These are phyloP conservation scores for Pectinophora gossypiella DNA, from an alignment of 1,140 invertebrate genomes.

Conservation along the genomic window DNA sequence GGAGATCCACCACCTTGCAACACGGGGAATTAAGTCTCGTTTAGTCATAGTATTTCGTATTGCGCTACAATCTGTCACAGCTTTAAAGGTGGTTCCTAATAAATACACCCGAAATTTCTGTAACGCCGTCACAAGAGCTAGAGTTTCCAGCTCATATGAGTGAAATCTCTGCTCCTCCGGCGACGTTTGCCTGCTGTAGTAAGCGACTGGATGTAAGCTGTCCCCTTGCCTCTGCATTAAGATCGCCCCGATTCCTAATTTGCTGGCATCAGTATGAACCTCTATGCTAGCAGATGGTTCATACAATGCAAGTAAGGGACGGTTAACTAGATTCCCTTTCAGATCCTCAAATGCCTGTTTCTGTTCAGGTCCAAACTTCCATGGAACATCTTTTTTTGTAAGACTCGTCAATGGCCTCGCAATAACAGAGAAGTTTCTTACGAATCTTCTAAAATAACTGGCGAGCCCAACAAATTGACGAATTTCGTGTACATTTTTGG, in stretches of 20 bases:
- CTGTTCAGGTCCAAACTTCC: too few relatives aligned
- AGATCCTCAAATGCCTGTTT: too few relatives aligned
- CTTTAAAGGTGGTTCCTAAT: not conserved
- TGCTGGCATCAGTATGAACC: not conserved
- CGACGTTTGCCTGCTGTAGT: not conserved
- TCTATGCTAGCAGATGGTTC: not conserved
- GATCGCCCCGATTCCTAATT: not conserved
- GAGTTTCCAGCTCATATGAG: not conserved
- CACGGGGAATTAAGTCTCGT: too few relatives aligned
- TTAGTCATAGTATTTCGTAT: too few relatives aligned
- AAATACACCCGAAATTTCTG: conserved; percentile 22
- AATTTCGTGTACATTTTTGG: conserved; percentile 1
- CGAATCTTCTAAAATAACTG: not conserved
- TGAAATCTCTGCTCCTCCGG: not conserved
- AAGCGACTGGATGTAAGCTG: not conserved
- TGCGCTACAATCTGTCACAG: not conserved
- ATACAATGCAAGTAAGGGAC: not conserved
- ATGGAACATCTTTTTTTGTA: not conserved
- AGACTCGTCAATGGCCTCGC: not conserved
- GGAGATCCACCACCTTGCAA: too few relatives aligned
- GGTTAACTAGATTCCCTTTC: not conserved
- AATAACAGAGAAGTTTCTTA: not conserved
- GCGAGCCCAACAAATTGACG: not conserved
- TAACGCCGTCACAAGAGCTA: not conserved
- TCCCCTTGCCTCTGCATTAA: not conserved